phyloP scores from a whole-genome alignment of 1,140 invertebrate species.

The Sinonovacula constricta region DNA sequence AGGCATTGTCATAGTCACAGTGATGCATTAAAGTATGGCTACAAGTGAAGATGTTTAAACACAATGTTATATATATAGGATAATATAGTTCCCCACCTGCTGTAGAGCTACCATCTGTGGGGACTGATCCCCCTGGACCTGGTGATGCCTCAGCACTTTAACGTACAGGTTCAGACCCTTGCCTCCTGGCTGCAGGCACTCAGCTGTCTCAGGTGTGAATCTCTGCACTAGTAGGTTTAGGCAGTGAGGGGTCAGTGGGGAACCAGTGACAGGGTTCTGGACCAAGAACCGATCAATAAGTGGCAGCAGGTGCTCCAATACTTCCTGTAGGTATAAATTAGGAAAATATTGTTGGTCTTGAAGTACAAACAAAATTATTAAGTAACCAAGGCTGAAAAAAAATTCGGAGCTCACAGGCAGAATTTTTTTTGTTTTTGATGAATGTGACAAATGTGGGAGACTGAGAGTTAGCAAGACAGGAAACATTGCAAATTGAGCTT shows the following conservation, averaged over 20 bases:
- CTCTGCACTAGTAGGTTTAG: constrained; percentile 46
- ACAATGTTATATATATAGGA: background rate
- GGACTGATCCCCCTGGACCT: background rate
- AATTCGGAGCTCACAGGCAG: background rate
- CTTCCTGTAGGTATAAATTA: constrained; percentile 44
- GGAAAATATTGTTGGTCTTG: background rate
- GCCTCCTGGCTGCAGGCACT: constrained; percentile 7
- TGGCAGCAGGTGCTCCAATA: constrained; percentile 35
- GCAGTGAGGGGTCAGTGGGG: constrained; percentile 26
- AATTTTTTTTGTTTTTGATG: background rate
- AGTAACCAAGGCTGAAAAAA: background rate
- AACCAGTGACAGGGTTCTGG: background rate
- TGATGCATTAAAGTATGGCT: background rate
- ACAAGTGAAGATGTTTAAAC: background rate
- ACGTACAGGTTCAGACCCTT: constrained; percentile 38
- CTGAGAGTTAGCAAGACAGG: background rate
- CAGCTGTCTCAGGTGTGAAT: constrained; percentile 36
- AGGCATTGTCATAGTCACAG: no score
- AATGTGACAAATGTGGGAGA: background rate
- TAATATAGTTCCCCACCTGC: constrained; percentile 33
- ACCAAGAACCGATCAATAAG: constrained; percentile 33
- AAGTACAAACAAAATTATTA: background rate
- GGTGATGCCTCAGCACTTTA: constrained; percentile 27
- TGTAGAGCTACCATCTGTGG: constrained; percentile 47
- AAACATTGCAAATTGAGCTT: background rate